Conservation (phyloP, 2,888 invertebrate species). For the Cyaniris semiargus region DNA sequence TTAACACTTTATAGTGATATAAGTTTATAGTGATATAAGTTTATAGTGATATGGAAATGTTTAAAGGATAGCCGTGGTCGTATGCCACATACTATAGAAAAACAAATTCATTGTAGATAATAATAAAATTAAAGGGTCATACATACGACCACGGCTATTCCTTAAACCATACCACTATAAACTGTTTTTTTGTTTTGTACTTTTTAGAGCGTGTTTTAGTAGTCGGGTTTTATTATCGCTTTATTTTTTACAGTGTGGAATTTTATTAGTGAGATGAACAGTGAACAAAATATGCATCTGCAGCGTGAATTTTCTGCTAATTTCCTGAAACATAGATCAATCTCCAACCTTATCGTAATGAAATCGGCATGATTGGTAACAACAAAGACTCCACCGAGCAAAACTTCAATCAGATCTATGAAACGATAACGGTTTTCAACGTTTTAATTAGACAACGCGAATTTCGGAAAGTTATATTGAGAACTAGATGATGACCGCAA, state of each 20-base stretch:
- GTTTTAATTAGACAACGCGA: background rate
- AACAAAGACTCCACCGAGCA: background rate
- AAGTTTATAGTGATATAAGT: no score
- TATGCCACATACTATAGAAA: no score
- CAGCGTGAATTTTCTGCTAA: background rate
- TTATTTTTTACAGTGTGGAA: background rate
- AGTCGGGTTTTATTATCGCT: no score
- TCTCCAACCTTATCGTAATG: constrained; percentile 4
- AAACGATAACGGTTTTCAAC: constrained; percentile 6
- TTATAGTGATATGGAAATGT: no score
- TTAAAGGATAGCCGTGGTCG: no score
- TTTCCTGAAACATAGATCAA: constrained; percentile 19
- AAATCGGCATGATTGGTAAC: background rate
- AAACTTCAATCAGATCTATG: background rate
- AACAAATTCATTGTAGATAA: no score
- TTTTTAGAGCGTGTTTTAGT: no score
- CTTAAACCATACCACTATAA: no score
- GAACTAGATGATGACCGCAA: background rate
- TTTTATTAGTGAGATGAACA: background rate
- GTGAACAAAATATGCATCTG: background rate
- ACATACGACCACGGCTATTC: no score
- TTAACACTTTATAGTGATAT: no score
- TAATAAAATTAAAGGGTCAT: no score
- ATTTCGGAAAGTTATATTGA: background rate
- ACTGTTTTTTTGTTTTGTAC: no score